Evolutionary conservation across 2,888 invertebrate species (phyloP).

Genomic region (Trissolcus brochymenae): DNA sequence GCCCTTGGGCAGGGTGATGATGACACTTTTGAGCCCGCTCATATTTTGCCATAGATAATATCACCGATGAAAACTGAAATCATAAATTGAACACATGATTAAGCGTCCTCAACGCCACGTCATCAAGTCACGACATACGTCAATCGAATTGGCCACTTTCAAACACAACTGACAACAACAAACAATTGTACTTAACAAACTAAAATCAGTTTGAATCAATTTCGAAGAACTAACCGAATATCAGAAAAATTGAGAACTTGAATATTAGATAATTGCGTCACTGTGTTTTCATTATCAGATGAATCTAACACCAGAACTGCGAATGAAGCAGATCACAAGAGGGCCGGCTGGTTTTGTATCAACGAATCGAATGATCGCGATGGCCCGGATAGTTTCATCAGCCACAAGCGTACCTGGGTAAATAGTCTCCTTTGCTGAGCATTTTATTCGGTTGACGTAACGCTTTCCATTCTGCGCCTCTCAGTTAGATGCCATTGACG

Average conservation of each 20-base stretch:
- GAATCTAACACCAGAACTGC: background rate
- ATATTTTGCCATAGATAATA: conserved; percentile 68
- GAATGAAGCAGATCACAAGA: background rate
- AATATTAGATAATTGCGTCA: background rate
- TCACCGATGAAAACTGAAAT: background rate
- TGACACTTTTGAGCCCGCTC: conserved; percentile 70
- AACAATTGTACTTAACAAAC: too few relatives aligned
- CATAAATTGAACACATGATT: background rate
- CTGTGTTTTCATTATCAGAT: background rate
- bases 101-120: background rate
- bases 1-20: conserved; percentile 72
- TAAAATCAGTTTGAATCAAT: too few relatives aligned
- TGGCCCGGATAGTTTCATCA: conserved; percentile 18
- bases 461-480: background rate
- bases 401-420: conserved; percentile 12
- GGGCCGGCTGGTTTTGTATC: background rate
- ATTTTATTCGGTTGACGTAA: conserved; percentile 16
- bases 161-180: background rate
- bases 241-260: background rate
- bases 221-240: background rate
- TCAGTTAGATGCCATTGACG: conserved; percentile 3
- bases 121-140: background rate
- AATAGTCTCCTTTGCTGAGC: conserved; percentile 25
- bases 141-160: background rate
- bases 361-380: conserved; percentile 12